These are phyloP conservation scores for Discoglossus pictus DNA, from an alignment of 2,797 vertebrate genomes.

Conservation along the genomic window DNA sequence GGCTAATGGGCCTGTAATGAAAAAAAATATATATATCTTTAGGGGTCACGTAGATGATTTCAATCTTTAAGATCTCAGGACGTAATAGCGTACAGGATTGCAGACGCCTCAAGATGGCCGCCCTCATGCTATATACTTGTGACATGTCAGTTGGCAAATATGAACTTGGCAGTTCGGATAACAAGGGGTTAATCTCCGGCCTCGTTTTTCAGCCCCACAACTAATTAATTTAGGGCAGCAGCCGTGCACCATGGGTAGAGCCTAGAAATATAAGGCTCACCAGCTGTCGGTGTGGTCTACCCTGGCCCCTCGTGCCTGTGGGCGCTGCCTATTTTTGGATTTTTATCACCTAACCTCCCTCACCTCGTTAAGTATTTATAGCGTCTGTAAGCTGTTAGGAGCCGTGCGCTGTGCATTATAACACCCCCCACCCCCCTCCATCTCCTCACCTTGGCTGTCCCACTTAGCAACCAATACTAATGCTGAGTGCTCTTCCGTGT, in stretches of 20 bases:
- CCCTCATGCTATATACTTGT: no score
- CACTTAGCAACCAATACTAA: constrained; percentile 13
- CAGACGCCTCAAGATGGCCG: no score
- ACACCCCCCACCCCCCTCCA: not conserved
- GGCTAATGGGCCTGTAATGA: no score
- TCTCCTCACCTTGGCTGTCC: constrained; percentile 36
- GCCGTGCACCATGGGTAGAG: constrained; percentile 23
- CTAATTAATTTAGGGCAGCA: constrained; percentile 25
- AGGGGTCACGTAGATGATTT: no score
- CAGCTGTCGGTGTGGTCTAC: constrained; percentile 26
- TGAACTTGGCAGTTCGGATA: no score
- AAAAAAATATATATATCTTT: no score
- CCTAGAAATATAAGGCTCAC: constrained; percentile 6
- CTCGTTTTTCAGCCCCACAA: not conserved
- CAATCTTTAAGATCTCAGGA: no score
- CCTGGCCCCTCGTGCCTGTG: constrained; percentile 8
- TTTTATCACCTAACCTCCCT: constrained; percentile 34
- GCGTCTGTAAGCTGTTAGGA: constrained; percentile 16
- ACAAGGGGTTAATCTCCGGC: constrained; percentile 1
- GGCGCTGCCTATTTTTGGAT: constrained; percentile 40
- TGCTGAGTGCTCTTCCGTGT: not conserved
- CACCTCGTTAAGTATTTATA: constrained; percentile 42
- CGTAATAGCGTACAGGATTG: no score
- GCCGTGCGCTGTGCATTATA: constrained; percentile 22
- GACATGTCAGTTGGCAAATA: no score